Conservation (phyloP, 2,113 vertebrate genomes). For the Limanda limanda region DNA sequence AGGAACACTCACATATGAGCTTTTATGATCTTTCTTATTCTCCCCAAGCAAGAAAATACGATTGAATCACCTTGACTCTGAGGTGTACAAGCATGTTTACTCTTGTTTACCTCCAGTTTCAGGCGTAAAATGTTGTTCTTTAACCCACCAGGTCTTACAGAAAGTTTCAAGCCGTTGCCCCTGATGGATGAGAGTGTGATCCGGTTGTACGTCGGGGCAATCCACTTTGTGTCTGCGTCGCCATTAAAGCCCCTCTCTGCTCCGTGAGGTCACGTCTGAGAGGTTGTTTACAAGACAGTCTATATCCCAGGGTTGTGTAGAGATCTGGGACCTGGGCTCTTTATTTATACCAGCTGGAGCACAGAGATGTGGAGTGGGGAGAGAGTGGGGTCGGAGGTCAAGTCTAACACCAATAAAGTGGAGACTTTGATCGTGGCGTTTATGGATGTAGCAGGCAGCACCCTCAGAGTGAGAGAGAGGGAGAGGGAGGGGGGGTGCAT, state of each 20-base stretch:
- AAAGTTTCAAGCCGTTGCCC: background rate
- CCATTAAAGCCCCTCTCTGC: constrained; percentile 29
- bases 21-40: background rate
- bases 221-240: constrained; percentile 22
- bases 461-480: constrained; percentile 40
- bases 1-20: background rate
- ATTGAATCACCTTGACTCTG: constrained; percentile 12
- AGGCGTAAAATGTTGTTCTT: constrained; percentile 21
- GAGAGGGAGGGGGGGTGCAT: constrained; percentile 3
- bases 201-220: background rate
- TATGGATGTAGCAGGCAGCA: constrained; percentile 91
- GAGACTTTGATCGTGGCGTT: constrained; percentile 94
- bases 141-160: background rate
- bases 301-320: constrained; percentile 69
- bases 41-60: background rate
- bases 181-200: constrained; percentile 13
- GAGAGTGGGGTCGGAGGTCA: constrained; percentile 87
- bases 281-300: constrained; percentile 74
- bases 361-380: constrained; percentile 84
- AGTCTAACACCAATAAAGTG: constrained; percentile 91
- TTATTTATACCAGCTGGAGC: constrained; percentile 96
- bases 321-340: constrained; percentile 83
- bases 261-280: constrained; percentile 60
- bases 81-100: background rate
- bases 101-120: constrained; percentile 9